phyloP scores from a whole-genome alignment of 2,797 vertebrate genomes.

The Hozukius guyotensis region DNA sequence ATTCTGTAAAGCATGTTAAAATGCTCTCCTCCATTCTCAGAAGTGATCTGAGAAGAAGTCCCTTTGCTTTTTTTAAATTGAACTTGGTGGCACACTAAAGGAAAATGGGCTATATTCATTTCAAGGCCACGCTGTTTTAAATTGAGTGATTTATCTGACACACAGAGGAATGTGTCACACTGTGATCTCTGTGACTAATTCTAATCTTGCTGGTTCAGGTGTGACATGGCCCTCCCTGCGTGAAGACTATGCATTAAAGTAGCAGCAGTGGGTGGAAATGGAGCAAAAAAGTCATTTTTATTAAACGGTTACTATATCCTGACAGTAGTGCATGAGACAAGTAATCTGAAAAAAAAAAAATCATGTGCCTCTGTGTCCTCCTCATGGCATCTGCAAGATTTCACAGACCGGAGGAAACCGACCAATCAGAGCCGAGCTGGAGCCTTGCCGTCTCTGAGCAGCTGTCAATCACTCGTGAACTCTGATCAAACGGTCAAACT shows the following conservation, averaged over 20 bases:
- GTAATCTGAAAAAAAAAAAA: too few species aligned
- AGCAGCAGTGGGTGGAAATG: too few species aligned
- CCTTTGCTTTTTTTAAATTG: not conserved
- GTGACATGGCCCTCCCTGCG: not conserved
- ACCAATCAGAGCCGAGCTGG: too few species aligned
- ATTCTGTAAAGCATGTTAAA: not conserved
- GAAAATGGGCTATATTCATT: not conserved
- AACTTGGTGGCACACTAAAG: not conserved
- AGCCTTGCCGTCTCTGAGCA: not conserved
- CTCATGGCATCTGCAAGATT: too few species aligned
- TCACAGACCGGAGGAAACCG: too few species aligned
- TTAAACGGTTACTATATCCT: too few species aligned
- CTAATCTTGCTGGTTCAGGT: not conserved
- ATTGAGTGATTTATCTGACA: not conserved
- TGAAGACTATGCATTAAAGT: not conserved
- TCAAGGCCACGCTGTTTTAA: not conserved
- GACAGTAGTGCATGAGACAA: too few species aligned
- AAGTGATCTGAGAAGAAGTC: not conserved
- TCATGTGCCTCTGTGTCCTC: too few species aligned
- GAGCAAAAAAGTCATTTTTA: too few species aligned
- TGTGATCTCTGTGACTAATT: slow-evolving; percentile 19
- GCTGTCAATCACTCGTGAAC: too few species aligned
- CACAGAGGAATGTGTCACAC: not conserved
- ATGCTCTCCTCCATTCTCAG: not conserved
- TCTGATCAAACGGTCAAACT: too few species aligned